A percentile compares a stretch with the other conserved stretches of the same genome.
phyloP scores from a whole-genome alignment of 2,113 vertebrate species.

The Chascanopsetta lugubris region DNA sequence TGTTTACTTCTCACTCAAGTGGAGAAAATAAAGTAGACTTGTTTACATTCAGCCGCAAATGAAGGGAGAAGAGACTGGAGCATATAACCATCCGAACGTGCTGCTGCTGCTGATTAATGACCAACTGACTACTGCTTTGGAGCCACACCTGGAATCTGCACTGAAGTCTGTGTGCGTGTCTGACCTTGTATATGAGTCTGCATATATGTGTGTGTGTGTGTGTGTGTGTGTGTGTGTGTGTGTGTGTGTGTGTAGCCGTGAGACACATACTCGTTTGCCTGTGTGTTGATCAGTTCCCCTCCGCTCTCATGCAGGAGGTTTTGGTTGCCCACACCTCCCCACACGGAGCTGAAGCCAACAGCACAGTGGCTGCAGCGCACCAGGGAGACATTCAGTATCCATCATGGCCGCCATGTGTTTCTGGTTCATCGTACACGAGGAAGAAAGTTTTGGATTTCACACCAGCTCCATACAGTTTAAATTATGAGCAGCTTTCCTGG shows the following conservation, averaged over 20 bases:
- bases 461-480: conserved; percentile 27
- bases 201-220: background rate
- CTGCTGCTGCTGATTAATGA: conserved; percentile 19
- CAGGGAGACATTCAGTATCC: background rate
- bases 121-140: conserved; percentile 12
- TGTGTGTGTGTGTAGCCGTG: conserved; percentile 1
- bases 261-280: conserved; percentile 2
- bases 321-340: conserved; percentile 11
- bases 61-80: conserved; percentile 2
- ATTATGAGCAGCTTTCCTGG: conserved; percentile 18
- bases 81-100: background rate
- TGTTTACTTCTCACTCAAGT: conserved; percentile 31
- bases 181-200: background rate
- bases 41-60: conserved; percentile 16
- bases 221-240: conserved; percentile 1
- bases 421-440: background rate
- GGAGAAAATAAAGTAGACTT: conserved; percentile 6
- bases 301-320: conserved; percentile 9
- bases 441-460: conserved; percentile 13
- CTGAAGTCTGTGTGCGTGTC: background rate
- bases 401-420: conserved; percentile 24
- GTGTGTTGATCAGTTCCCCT: conserved; percentile 7
- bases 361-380: conserved; percentile 1
- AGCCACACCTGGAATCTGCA: conserved; percentile 19
- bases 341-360: conserved; percentile 3